Percentiles rank a stretch among this genome's conserved stretches.
phyloP scores from a whole-genome alignment of 2,113 vertebrate species.

The Aspidoscelis tigris region DNA sequence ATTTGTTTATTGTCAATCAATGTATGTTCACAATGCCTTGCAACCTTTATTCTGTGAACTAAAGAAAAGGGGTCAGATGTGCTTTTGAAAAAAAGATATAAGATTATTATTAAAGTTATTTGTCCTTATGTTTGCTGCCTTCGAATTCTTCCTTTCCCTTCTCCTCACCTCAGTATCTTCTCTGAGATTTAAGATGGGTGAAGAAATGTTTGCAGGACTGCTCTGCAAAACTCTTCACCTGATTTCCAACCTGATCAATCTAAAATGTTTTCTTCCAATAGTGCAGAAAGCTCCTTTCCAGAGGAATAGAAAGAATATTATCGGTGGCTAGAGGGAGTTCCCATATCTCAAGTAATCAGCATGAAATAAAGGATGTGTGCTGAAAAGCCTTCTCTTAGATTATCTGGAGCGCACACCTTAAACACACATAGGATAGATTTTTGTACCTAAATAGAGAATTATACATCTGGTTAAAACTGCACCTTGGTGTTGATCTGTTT shows the following conservation, averaged over 20 bases:
- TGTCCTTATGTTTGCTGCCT: conserved; percentile 42
- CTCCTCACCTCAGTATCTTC: not conserved
- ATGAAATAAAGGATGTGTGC: not conserved
- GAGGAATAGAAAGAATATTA: not conserved
- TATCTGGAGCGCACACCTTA: not conserved
- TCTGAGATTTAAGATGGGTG: not conserved
- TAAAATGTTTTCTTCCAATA: conserved; percentile 3
- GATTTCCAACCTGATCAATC: not conserved
- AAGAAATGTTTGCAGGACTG: accelerated
- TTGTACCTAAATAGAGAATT: not conserved
- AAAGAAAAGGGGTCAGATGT: conserved; percentile 44
- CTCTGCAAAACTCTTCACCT: not conserved
- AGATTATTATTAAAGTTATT: conserved; percentile 64
- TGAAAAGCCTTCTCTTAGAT: not conserved
- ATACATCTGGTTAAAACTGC: not conserved
- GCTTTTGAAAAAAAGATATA: conserved; percentile 1
- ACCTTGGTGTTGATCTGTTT: not conserved
- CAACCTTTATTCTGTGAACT: conserved; percentile 47
- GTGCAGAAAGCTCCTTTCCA: not conserved
- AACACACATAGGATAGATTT: not conserved
- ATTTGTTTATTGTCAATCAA: conserved; percentile 81
- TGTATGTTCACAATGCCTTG: conserved; percentile 47
- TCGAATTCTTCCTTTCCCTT: not conserved
- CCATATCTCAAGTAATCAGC: not conserved
- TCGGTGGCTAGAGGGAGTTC: not conserved